Base-by-base conservation (phyloP, 2,888 invertebrate species). In the Physocephala rufipes region DNA sequence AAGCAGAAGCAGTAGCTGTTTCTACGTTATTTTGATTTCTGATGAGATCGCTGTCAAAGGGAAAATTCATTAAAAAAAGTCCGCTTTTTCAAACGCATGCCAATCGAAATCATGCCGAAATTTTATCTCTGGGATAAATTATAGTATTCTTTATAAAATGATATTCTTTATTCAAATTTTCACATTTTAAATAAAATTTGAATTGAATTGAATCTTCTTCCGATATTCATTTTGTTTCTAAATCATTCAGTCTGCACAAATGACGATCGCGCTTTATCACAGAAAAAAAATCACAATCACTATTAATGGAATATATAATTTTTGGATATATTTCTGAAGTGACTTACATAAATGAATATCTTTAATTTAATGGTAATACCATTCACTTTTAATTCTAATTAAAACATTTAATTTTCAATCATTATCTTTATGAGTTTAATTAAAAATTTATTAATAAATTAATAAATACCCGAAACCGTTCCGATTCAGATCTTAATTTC, bases 401-500 rank as follows among this genome's bases (percentile, higher is more conserved):
- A 65, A 70, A 24, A 70, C 24, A n/a, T 55, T 53, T 66, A 55
- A 45, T 71, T 58, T 62, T 69, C 26, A 65, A 67, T 68, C 70
- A 66, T 21, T 28, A 36, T 64, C 21, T 67, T 68, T 72, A 62
- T 72, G 45, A 66, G 64, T 69, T 72, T 61, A 66, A 71, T 70
- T 68, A 68, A 70, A 36, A 36, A 36, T 73, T 72, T 49, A 71
- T 71, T 71, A 36, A 36, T 36, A 36, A 4, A 36, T 36, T 73
- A 45, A 70, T 73, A 63, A 67, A 68, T 70, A 58, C 71, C 66
- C 71, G 70, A 74, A 71, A 75, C 75, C 75, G 75, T 26, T 67
- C 19, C 74, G 47, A 26, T 47, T 74, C 72, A 77, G 75, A 75
- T 77, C 69, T 71, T 70, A 67, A 69, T 73, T 73, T 75, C 75